Percentiles rank a stretch among this genome's conserved stretches.
Conservation (phyloP, 2,888 invertebrate species). For the Parasteatoda lunata region DNA sequence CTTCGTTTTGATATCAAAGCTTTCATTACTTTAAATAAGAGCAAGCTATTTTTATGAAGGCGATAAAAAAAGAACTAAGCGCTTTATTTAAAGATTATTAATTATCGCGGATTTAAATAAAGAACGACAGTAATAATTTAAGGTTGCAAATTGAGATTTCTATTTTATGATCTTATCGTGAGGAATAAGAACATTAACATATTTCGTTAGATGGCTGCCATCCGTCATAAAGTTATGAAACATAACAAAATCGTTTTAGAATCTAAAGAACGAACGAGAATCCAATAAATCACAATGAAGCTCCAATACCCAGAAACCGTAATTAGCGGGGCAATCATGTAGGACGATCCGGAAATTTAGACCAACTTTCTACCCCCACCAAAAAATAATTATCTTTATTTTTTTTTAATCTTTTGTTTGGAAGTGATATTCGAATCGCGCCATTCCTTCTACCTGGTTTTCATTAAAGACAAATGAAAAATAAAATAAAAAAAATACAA, state of each 20-base stretch:
- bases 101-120: no score
- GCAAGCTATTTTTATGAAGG: no score
- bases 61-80: no score
- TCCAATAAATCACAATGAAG: slow-evolving; percentile 25
- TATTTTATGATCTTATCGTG: no score
- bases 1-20: no score
- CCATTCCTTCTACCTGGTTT: slow-evolving; percentile 2
- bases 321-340: slow-evolving; percentile 53
- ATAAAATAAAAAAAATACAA: slow-evolving; percentile 5
- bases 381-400: slow-evolving; percentile 58
- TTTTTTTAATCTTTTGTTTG: slow-evolving; percentile 40
- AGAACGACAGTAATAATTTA: no score
- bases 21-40: no score
- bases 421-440: slow-evolving; percentile 31
- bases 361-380: neutral
- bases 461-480: slow-evolving; percentile 10
- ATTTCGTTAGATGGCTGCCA: no score
- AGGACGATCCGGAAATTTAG: slow-evolving; percentile 27
- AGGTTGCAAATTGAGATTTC: no score
- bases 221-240: neutral
- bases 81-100: no score
- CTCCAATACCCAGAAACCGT: slow-evolving; percentile 26
- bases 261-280: slow-evolving; percentile 5
- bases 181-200: no score
- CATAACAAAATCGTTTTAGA: slow-evolving; percentile 8